Evolutionary conservation across 2,888 invertebrate species (phyloP).

Genomic region (Himalopsyche kuldschensis): DNA sequence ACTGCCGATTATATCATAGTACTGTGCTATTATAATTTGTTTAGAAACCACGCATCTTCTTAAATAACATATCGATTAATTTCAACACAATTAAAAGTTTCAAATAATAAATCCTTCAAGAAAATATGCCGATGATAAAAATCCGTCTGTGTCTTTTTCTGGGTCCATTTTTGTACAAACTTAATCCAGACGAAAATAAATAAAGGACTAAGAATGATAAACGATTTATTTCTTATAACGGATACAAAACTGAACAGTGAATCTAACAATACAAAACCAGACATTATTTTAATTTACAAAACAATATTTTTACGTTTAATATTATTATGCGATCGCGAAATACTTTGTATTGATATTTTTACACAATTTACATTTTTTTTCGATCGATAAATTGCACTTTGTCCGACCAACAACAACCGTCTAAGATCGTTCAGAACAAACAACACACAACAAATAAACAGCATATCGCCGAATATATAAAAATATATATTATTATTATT

Average conservation of each 20-base stretch:
- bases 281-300: neutral
- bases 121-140: too few relatives aligned
- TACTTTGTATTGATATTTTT: constrained; percentile 3
- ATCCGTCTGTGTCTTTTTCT: too few relatives aligned
- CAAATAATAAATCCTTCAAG: too few relatives aligned
- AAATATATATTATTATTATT: constrained; percentile 18
- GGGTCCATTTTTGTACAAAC: too few relatives aligned
- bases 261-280: neutral
- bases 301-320: neutral
- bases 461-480: constrained; percentile 11
- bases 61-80: too few relatives aligned
- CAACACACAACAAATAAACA: constrained; percentile 7
- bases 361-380: constrained; percentile 30
- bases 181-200: too few relatives aligned
- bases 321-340: neutral
- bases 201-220: too few relatives aligned
- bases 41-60: too few relatives aligned
- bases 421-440: constrained; percentile 21
- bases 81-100: too few relatives aligned
- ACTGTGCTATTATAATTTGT: too few relatives aligned
- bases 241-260: neutral
- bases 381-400: constrained; percentile 32
- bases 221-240: neutral
- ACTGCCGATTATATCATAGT: too few relatives aligned
- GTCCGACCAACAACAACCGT: constrained; percentile 23